Evolutionary conservation across 2,797 vertebrate species (phyloP).

Genomic region (Erpetoichthys calabaricus): DNA sequence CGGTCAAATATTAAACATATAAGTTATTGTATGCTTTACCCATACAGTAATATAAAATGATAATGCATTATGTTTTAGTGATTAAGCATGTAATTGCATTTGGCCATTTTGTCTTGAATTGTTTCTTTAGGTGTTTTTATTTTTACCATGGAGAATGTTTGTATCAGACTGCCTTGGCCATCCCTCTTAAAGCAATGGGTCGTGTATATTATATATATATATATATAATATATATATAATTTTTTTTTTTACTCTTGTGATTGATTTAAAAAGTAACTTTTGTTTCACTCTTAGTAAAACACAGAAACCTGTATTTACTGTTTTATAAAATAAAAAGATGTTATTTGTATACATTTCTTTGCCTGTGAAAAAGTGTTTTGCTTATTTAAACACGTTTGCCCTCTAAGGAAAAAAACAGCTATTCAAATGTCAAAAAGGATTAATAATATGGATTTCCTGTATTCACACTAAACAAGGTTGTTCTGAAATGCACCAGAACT

Average conservation of each 20-base stretch:
- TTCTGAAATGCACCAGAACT: conserved; percentile 7
- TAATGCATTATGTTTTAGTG: too few species aligned
- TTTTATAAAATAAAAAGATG: conserved; percentile 36
- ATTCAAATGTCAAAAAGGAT: not conserved
- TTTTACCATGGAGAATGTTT: conserved; percentile 1
- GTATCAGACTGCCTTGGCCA: not conserved
- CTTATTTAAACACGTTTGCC: conserved; percentile 14
- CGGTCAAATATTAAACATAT: too few species aligned
- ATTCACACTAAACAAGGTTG: conserved; percentile 1
- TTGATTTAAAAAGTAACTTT: conserved; percentile 22
- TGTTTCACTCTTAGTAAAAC: conserved; percentile 33
- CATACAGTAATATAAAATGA: too few species aligned
- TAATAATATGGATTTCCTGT: conserved; percentile 5
- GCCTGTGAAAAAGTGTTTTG: conserved; percentile 21
- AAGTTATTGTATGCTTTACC: too few species aligned
- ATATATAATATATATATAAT: not conserved
- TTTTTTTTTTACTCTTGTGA: not conserved
- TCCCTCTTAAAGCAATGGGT: too few species aligned
- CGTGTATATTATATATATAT: too few species aligned
- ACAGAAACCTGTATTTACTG: conserved; percentile 39
- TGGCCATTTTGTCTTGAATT: conserved; percentile 26
- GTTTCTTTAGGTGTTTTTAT: not conserved
- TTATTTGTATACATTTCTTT: conserved; percentile 35
- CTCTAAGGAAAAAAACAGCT: not conserved
- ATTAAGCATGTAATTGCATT: conserved; percentile 23